phyloP scores from a whole-genome alignment of 2,888 invertebrate genomes.

The Stenoptilia bipunctidactyla region DNA sequence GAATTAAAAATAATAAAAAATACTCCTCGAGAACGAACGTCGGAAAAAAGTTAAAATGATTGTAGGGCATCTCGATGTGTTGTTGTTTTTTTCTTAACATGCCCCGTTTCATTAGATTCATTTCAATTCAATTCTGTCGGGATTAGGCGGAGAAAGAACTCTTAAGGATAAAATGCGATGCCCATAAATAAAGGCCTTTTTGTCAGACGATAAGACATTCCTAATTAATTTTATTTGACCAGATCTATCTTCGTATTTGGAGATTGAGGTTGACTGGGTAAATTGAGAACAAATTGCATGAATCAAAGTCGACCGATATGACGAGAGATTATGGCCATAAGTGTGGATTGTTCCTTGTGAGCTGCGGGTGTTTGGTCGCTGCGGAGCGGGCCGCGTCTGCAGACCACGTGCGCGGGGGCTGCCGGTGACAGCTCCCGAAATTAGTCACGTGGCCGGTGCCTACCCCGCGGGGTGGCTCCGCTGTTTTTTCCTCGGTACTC shows the following conservation, averaged over 20 bases:
- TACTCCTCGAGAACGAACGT: constrained; percentile 51
- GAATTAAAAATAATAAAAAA: constrained; percentile 60
- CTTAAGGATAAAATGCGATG: constrained; percentile 56
- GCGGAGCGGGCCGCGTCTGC: constrained; percentile 13
- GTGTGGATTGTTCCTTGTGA: constrained; percentile 16
- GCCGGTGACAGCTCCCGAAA: constrained; percentile 64
- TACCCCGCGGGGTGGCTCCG: constrained; percentile 39
- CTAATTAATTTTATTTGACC: constrained; percentile 47
- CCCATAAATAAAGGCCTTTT: constrained; percentile 46
- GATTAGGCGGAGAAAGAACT: constrained; percentile 63
- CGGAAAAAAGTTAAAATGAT: constrained; percentile 66
- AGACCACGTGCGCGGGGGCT: constrained; percentile 47
- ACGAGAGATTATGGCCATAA: constrained; percentile 11
- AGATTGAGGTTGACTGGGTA: constrained; percentile 28
- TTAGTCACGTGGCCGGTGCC: constrained; percentile 68
- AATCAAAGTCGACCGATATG: background rate
- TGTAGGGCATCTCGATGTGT: constrained; percentile 56
- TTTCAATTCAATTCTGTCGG: constrained; percentile 66
- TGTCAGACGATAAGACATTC: constrained; percentile 34
- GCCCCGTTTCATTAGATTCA: constrained; percentile 64
- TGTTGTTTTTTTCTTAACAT: constrained; percentile 46
- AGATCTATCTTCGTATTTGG: constrained; percentile 37
- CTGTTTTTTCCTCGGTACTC: constrained; percentile 49
- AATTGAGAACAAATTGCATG: background rate
- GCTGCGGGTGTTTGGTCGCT: background rate